A percentile compares a stretch with the other conserved stretches of the same genome.
These are phyloP conservation scores for Lepidocyrtoides sp. DNA, from an alignment of 2,888 invertebrate species.

Conservation along the genomic window DNA sequence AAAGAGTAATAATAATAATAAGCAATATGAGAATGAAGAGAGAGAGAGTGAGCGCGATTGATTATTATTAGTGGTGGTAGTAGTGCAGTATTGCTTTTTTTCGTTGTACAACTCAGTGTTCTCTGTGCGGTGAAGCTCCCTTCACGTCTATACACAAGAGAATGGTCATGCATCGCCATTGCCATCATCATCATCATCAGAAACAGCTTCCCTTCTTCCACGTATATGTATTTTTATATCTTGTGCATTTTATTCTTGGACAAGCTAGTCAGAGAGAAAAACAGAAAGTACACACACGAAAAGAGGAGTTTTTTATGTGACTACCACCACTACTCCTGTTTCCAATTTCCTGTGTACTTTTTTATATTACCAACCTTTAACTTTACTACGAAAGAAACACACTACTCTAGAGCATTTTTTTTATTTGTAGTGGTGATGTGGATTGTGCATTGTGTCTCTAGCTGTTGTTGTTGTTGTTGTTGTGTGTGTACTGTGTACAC, in stretches of 20 bases:
- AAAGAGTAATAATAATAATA: conserved; percentile 55
- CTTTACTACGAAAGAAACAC: not conserved
- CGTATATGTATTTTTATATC: not conserved
- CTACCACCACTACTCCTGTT: conserved; percentile 67
- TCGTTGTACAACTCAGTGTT: not conserved
- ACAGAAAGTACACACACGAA: not conserved
- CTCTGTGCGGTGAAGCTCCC: conserved; percentile 21
- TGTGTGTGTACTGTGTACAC: conserved; percentile 37
- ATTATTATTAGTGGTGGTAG: conserved; percentile 73
- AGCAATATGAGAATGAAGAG: conserved; percentile 29
- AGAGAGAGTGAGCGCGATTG: conserved; percentile 73
- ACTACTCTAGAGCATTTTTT: not conserved
- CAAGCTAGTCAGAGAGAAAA: conserved; percentile 13
- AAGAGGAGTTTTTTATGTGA: conserved; percentile 45
- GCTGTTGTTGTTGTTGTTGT: conserved; percentile 31
- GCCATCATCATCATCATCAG: not conserved
- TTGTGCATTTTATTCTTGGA: conserved; percentile 14
- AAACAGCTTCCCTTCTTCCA: not conserved
- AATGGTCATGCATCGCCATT: not conserved
- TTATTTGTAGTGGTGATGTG: not conserved
- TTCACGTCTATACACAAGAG: conserved; percentile 30
- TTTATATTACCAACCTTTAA: conserved; percentile 38
- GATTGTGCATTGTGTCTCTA: no score
- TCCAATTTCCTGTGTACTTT: conserved; percentile 77
- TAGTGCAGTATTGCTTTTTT: not conserved